Conservation (phyloP, 1,140 invertebrate species). For the Tetramorium simillimum region DNA sequence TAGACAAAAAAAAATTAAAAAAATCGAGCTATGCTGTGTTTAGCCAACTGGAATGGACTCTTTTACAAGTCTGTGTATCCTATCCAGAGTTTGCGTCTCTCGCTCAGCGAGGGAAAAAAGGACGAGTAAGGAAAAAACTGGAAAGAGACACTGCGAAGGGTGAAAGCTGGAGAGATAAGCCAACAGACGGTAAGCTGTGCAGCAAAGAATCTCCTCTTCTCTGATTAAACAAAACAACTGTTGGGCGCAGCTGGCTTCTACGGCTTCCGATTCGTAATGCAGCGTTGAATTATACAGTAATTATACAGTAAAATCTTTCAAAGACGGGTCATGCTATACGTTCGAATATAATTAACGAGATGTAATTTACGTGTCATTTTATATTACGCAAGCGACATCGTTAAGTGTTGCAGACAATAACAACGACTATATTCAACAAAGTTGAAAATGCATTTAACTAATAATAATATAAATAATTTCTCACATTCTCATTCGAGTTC, state of each 20-base stretch:
- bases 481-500: not conserved
- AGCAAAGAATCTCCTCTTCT: constrained; percentile 64
- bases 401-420: not conserved
- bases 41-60: constrained; percentile 64
- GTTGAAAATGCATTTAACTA: not conserved
- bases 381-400: not conserved
- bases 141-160: constrained; percentile 42
- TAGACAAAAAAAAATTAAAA: constrained; percentile 31
- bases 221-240: constrained; percentile 76
- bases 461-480: not conserved
- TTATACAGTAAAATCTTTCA: constrained; percentile 38
- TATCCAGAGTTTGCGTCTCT: constrained; percentile 40
- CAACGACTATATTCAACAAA: not conserved
- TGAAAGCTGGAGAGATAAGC: constrained; percentile 71
- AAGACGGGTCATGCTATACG: not conserved
- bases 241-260: constrained; percentile 54
- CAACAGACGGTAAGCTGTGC: constrained; percentile 66
- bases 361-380: constrained; percentile 21
- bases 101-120: constrained; percentile 22
- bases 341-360: constrained; percentile 28
- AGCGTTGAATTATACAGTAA: constrained; percentile 16
- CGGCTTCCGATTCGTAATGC: constrained; percentile 46
- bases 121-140: constrained; percentile 23
- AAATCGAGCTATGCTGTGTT: constrained; percentile 58
- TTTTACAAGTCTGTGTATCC: constrained; percentile 65